These are phyloP conservation scores for Epinephelus fuscoguttatus DNA, from an alignment of 2,113 vertebrate species.

Conservation along the genomic window DNA sequence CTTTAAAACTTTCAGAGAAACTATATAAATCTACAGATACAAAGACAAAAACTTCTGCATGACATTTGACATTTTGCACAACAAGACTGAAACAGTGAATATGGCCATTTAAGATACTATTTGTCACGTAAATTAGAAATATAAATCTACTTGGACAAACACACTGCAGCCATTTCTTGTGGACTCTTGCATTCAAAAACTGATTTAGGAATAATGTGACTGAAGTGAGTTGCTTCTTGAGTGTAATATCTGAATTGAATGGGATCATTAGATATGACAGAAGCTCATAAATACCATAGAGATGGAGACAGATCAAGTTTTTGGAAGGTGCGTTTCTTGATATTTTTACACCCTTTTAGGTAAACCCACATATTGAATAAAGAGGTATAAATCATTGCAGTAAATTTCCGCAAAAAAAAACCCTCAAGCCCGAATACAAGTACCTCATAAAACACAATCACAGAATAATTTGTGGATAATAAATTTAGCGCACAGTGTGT, in stretches of 20 bases:
- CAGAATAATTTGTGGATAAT: slow-evolving; percentile 68
- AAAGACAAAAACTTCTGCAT: background rate
- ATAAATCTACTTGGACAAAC: slow-evolving; percentile 13
- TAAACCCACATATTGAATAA: background rate
- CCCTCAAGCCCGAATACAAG: slow-evolving; percentile 49
- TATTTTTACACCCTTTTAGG: slow-evolving; percentile 15
- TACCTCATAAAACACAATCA: slow-evolving; percentile 70
- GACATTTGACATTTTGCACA: background rate
- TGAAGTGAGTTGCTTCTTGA: background rate
- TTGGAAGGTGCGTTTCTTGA: slow-evolving; percentile 3
- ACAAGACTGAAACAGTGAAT: too few species aligned
- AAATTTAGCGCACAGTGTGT: slow-evolving; percentile 44
- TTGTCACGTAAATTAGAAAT: slow-evolving; percentile 7
- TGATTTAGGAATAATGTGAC: slow-evolving; percentile 8
- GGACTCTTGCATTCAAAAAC: background rate
- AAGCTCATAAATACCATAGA: background rate
- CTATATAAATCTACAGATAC: background rate
- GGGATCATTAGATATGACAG: background rate
- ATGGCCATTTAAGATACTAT: background rate
- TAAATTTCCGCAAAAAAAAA: slow-evolving; percentile 45
- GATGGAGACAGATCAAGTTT: background rate
- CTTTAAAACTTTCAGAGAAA: background rate
- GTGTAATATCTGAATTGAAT: slow-evolving; percentile 3
- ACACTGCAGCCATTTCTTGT: slow-evolving; percentile 7
- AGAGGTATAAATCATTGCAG: slow-evolving; percentile 46